Evolutionary conservation across 2,888 invertebrate genomes (phyloP).

Genomic region (Oligia latruncula): DNA sequence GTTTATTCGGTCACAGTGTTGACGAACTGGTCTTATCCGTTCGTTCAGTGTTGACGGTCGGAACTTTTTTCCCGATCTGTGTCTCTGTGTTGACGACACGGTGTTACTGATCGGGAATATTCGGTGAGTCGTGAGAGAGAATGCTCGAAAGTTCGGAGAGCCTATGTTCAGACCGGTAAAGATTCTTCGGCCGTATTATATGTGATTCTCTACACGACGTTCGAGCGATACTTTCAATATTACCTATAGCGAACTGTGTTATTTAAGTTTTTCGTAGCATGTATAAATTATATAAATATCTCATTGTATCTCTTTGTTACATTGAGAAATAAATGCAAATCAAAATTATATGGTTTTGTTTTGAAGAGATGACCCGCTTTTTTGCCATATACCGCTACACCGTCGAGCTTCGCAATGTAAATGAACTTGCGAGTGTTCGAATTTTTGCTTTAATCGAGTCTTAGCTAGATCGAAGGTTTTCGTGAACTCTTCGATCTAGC

Average conservation of each 20-base stretch:
- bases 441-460: too few relatives aligned
- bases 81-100: not conserved
- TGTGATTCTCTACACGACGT: conserved; percentile 13
- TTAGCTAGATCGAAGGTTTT: too few relatives aligned
- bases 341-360: conserved; percentile 44
- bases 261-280: conserved; percentile 60
- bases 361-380: not conserved
- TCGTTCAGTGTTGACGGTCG: not conserved
- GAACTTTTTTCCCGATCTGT: not conserved
- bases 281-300: conserved; percentile 63
- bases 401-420: too few relatives aligned
- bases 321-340: conserved; percentile 76
- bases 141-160: not conserved
- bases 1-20: not conserved
- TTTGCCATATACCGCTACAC: too few relatives aligned
- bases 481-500: too few relatives aligned
- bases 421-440: too few relatives aligned
- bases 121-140: not conserved
- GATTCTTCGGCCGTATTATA: not conserved
- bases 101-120: not conserved
- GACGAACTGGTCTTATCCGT: not conserved
- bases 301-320: conserved; percentile 72
- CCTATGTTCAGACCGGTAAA: not conserved
- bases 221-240: conserved; percentile 24
- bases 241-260: conserved; percentile 60